Evolutionary conservation across 2,797 vertebrate genomes (phyloP), one percentile per base, ranked within the genome.

Genomic region (Borostomias antarcticus): DNA sequence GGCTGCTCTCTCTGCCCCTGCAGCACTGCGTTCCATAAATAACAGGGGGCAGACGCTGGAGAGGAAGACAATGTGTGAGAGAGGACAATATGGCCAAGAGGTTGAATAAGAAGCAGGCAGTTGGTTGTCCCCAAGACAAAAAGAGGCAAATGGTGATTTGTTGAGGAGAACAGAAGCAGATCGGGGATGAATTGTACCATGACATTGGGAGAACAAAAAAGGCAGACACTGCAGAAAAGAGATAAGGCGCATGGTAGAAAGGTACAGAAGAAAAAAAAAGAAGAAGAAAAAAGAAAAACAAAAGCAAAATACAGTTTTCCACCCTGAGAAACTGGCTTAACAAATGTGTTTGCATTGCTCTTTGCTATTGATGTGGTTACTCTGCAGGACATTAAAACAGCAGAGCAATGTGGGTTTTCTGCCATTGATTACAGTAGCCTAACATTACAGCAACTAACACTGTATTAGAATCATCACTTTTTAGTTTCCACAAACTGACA

Each of bases 171-270:
- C 88, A 91, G 81, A 89, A 77, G 81, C 83, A 88, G 87, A 88
- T 87, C 88, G 88, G 70, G 83, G 68, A 86, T 90, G 89, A 92
- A 93, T 90, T 85, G 86, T 89, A 88, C 86, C 88, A 83, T 89
- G 88, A 91, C 90, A 92, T 83, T 78, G 81, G 81, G 80, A 83
- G 89, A 90, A 93, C 89, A 93, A 92, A 92, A 89, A 84, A 76
- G 72, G 54, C 83, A 84, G 89, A 84, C 73, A 79, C 91, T 93
- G 92, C 89, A 85, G 76, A 69, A 64, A 40, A 40, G 79, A 83
- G 92, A 93, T 93, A 93, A 93, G 91, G 65, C 52, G 60, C 52
- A 13, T 19, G 21, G 67, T 64, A 74, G 79, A 81, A 84, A 88
- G 84, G 89, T 88, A 85, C 59, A 58, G 10, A 53, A 50, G 50